Evolutionary conservation across 1,140 invertebrate species (phyloP).

Genomic region (Lordiphosa mommai): DNA sequence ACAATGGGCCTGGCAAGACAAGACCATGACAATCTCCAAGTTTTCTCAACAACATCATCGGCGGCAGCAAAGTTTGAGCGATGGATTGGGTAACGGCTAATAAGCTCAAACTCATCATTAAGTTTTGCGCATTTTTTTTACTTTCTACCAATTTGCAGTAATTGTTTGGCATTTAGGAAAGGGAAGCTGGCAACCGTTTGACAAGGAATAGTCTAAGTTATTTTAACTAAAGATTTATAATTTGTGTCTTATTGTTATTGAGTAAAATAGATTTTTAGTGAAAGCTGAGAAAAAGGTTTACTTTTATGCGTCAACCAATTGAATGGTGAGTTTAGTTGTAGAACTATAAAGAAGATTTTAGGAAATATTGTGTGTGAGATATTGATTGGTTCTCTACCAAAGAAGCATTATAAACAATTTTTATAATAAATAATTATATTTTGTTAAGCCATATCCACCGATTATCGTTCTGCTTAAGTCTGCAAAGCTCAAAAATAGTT

Average conservation of each 20-base stretch:
- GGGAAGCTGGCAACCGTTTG: constrained; percentile 3
- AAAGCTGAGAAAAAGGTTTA: constrained; percentile 27
- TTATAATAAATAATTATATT: too few relatives aligned
- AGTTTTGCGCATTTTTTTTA: constrained; percentile 52
- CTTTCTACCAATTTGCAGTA: constrained; percentile 71
- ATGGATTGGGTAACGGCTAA: constrained; percentile 58
- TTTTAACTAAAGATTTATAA: constrained; percentile 72
- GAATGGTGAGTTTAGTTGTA: not conserved
- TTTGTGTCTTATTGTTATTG: constrained; percentile 46
- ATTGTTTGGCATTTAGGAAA: constrained; percentile 60
- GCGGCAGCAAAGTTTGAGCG: constrained; percentile 12
- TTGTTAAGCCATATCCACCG: too few relatives aligned
- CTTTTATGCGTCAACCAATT: too few relatives aligned
- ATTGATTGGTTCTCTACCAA: too few relatives aligned
- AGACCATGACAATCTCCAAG: constrained; percentile 54
- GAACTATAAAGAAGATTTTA: not conserved
- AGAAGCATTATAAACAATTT: too few relatives aligned
- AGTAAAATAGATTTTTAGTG: constrained; percentile 17
- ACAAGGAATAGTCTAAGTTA: constrained; percentile 31
- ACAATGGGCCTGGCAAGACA: constrained; percentile 33
- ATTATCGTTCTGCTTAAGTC: too few relatives aligned
- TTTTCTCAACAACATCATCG: constrained; percentile 26
- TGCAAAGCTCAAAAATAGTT: too few relatives aligned
- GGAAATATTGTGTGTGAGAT: too few relatives aligned
- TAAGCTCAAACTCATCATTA: constrained; percentile 53